Evolutionary conservation across 2,888 invertebrate species (phyloP).

Genomic region (Kuschelorhynchus macadamiae): DNA sequence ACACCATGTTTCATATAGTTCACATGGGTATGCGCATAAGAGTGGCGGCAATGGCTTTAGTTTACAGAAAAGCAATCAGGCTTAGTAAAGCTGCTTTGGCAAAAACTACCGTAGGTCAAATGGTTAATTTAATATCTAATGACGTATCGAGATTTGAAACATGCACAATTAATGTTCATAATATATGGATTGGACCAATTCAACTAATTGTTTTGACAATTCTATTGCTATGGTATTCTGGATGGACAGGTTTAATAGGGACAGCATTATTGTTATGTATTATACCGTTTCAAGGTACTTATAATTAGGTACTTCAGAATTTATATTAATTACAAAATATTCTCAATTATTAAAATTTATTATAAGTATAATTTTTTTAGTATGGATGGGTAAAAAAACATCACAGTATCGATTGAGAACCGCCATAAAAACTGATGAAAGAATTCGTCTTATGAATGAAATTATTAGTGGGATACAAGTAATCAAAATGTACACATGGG

Average conservation of each 20-base stretch:
- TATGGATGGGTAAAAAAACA: conserved; percentile 62
- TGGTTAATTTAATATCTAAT: conserved; percentile 57
- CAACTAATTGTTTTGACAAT: conserved; percentile 72
- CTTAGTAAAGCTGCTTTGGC: conserved; percentile 53
- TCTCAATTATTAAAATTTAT: too few relatives aligned
- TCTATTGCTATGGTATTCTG: conserved; percentile 69
- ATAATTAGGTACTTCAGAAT: background rate
- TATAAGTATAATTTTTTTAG: too few relatives aligned
- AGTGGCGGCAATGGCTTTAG: conserved; percentile 84
- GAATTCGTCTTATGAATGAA: conserved; percentile 79
- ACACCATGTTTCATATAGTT: conserved; percentile 87
- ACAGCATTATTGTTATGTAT: conserved; percentile 63
- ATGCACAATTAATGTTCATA: conserved; percentile 83
- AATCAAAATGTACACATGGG: conserved; percentile 61
- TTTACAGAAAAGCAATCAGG: conserved; percentile 74
- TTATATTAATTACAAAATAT: too few relatives aligned
- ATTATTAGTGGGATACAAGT: conserved; percentile 73
- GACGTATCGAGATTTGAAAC: conserved; percentile 85
- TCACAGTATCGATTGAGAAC: conserved; percentile 68
- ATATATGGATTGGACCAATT: conserved; percentile 81
- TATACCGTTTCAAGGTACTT: conserved; percentile 65
- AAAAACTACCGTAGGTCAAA: conserved; percentile 56
- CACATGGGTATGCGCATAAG: conserved; percentile 89
- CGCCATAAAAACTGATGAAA: conserved; percentile 75
- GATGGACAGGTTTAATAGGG: conserved; percentile 65